Conservation (phyloP, 2,113 vertebrate genomes). For the Oryzias celebensis region DNA sequence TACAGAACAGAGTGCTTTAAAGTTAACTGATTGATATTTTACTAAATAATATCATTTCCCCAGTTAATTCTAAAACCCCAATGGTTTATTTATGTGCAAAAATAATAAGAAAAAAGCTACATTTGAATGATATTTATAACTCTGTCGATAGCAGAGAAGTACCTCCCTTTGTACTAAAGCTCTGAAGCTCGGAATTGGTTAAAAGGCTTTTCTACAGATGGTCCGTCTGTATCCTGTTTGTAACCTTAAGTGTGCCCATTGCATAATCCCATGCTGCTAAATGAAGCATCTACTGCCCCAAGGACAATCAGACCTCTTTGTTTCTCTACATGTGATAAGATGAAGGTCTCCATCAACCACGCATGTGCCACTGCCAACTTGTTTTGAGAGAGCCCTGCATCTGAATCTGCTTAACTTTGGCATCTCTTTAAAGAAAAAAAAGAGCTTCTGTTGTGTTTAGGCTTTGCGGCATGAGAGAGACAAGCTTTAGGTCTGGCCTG, state of each 20-base stretch:
- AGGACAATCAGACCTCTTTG: background rate
- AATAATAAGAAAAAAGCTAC: too few relatives aligned
- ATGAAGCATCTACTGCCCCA: conserved; percentile 8
- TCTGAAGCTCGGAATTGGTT: conserved; percentile 20
- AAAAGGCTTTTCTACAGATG: conserved; percentile 3
- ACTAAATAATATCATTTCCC: too few relatives aligned
- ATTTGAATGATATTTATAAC: too few relatives aligned
- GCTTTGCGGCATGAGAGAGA: conserved; percentile 22
- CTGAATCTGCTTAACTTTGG: background rate
- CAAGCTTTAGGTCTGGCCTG: conserved; percentile 43
- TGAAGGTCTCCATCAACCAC: background rate
- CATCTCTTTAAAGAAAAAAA: background rate
- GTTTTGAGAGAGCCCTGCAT: background rate
- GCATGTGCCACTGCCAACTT: background rate
- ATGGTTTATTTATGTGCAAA: too few relatives aligned
- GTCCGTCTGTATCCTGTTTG: conserved; percentile 46
- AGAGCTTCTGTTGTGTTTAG: conserved; percentile 7
- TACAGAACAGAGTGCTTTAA: too few relatives aligned
- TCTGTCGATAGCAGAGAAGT: background rate
- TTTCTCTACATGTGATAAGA: conserved; percentile 4
- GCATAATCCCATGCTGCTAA: conserved; percentile 12
- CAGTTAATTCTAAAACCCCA: too few relatives aligned
- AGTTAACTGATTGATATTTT: too few relatives aligned
- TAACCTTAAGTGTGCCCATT: conserved; percentile 39
- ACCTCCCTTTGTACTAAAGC: background rate